phyloP scores from a whole-genome alignment of 2,113 vertebrate species.

The Gymnarchus niloticus region DNA sequence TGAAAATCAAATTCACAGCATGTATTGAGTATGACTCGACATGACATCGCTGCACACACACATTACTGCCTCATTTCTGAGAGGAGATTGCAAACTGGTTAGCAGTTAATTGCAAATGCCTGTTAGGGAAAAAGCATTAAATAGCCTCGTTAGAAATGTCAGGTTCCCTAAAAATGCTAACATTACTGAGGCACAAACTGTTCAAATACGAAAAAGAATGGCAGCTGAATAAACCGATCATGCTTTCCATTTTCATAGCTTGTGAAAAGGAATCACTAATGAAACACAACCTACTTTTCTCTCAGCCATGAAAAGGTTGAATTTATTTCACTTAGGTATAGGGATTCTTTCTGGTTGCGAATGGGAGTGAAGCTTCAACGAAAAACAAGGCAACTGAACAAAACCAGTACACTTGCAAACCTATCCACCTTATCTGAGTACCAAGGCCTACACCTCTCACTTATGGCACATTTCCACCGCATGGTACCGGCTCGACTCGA shows the following conservation, averaged over 20 bases:
- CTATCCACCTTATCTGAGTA: neutral
- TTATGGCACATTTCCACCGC: too few species aligned
- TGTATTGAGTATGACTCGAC: too few species aligned
- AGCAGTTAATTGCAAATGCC: neutral
- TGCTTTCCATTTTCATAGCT: neutral
- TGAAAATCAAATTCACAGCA: neutral
- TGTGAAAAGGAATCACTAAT: neutral
- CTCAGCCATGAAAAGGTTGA: neutral
- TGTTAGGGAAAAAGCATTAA: neutral
- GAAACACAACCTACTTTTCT: neutral
- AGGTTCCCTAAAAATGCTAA: neutral
- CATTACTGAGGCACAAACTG: neutral
- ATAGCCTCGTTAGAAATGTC: neutral
- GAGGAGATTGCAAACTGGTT: neutral
- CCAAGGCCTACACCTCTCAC: neutral
- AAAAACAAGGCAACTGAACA: neutral
- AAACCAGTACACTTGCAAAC: neutral
- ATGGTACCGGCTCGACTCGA: too few species aligned
- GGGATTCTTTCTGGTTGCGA: neutral
- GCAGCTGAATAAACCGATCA: neutral
- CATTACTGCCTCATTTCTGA: neutral
- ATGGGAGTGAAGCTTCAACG: neutral
- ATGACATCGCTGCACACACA: neutral
- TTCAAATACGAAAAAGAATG: neutral
- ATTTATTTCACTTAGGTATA: neutral